These are phyloP conservation scores for Pseudochirops cupreus DNA, from an alignment of 2,797 vertebrate genomes.

Conservation along the genomic window DNA sequence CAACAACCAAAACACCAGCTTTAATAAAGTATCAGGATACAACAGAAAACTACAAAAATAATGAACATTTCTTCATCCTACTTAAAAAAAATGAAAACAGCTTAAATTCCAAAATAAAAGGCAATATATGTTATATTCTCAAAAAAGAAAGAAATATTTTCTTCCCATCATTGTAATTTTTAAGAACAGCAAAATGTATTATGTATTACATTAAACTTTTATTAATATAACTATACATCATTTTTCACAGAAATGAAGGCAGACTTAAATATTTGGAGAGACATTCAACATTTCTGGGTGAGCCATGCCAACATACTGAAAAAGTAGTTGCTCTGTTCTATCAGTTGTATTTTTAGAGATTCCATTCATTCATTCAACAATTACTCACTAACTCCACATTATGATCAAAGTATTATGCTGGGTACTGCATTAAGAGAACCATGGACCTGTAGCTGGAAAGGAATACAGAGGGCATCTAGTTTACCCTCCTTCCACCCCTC, in stretches of 20 bases:
- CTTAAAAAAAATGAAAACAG: background rate
- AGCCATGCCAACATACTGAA: background rate
- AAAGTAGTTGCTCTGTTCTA: background rate
- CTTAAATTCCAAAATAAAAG: background rate
- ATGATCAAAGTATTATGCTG: background rate
- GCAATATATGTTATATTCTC: background rate
- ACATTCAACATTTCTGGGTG: background rate
- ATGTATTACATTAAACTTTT: background rate
- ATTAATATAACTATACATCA: background rate
- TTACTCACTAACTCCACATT: background rate
- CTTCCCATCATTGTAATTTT: background rate
- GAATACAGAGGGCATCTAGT: background rate
- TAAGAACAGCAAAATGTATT: background rate
- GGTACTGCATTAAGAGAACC: background rate
- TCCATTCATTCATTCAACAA: background rate
- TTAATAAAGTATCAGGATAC: background rate
- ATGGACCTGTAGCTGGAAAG: background rate
- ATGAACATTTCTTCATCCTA: background rate
- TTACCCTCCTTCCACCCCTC: background rate
- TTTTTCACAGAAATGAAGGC: background rate
- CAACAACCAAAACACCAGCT: background rate
- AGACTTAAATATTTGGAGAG: background rate
- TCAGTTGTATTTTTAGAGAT: constrained; percentile 19
- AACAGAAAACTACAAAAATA: background rate
- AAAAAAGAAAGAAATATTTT: background rate